A percentile compares a stretch with the other conserved stretches of the same genome.
Evolutionary conservation across 2,888 invertebrate species (phyloP).

Genomic region (Zele albiditarsus): DNA sequence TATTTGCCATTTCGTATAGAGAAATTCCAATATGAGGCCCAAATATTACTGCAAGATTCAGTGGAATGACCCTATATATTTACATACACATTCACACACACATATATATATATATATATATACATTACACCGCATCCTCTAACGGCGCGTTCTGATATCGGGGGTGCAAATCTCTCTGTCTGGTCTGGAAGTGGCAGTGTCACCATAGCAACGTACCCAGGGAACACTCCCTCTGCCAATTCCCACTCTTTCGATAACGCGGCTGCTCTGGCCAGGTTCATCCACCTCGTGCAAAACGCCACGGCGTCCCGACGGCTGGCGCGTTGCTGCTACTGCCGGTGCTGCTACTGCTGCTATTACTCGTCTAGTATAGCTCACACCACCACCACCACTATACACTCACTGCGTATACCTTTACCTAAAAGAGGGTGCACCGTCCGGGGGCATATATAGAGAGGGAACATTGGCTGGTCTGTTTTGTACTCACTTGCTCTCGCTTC

Average conservation of each 20-base stretch:
- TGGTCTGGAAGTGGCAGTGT: slow-evolving; percentile 66
- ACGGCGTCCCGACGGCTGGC: slow-evolving; percentile 30
- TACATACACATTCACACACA: not conserved
- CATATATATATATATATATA: not conserved
- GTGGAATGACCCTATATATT: slow-evolving; percentile 1
- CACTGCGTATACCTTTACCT: slow-evolving; percentile 15
- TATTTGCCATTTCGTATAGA: not conserved
- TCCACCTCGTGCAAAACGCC: slow-evolving; percentile 28
- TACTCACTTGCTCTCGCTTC: slow-evolving; percentile 28
- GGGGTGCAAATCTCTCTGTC: slow-evolving; percentile 65
- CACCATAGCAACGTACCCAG: slow-evolving; percentile 71
- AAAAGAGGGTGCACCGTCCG: slow-evolving; percentile 15
- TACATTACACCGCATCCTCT: not conserved
- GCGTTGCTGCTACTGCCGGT: slow-evolving; percentile 4
- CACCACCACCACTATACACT: slow-evolving; percentile 9
- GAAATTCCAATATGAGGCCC: not conserved
- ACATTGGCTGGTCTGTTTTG: not conserved
- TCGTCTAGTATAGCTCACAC: not conserved
- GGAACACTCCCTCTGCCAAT: slow-evolving; percentile 60
- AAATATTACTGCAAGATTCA: not conserved
- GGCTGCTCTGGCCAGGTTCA: slow-evolving; percentile 30
- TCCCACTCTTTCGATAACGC: slow-evolving; percentile 28
- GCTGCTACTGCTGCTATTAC: slow-evolving; percentile 12
- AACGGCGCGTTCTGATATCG: slow-evolving; percentile 35
- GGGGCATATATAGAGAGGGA: not conserved